A percentile compares a stretch with the other conserved stretches of the same genome.
phyloP scores from a whole-genome alignment of 2,797 vertebrate species.

The Lutjanus campechanus region DNA sequence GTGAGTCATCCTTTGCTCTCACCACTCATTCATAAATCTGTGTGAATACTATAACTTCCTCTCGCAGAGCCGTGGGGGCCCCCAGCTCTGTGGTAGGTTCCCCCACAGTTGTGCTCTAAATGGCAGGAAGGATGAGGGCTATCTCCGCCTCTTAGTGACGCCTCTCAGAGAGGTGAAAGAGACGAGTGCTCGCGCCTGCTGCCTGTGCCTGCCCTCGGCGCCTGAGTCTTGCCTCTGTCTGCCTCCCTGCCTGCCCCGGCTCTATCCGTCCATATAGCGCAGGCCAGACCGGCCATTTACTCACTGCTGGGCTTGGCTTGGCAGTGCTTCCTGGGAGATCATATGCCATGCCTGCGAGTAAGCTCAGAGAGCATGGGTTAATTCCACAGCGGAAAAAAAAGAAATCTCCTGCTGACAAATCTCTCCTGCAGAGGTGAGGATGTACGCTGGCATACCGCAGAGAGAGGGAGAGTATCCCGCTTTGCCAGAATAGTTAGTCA shows the following conservation, averaged over 20 bases:
- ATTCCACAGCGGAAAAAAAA: conserved; percentile 61
- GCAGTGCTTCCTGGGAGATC: conserved; percentile 71
- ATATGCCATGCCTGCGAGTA: conserved; percentile 74
- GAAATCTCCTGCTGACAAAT: conserved; percentile 75
- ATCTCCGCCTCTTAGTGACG: conserved; percentile 59
- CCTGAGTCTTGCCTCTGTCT: conserved; percentile 48
- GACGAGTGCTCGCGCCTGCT: conserved; percentile 37
- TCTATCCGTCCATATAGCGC: conserved; percentile 36
- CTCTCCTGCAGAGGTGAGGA: conserved; percentile 75
- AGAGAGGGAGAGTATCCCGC: conserved; percentile 48
- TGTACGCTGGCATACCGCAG: conserved; percentile 53
- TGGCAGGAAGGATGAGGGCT: conserved; percentile 74
- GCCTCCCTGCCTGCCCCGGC: conserved; percentile 24
- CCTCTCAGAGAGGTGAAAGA: conserved; percentile 61
- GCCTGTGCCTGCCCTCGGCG: conserved; percentile 46
- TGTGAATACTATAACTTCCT: conserved; percentile 83
- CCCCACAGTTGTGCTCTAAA: conserved; percentile 60
- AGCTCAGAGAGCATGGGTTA: conserved; percentile 73
- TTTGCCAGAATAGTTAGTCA: conserved; percentile 68
- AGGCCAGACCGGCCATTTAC: conserved; percentile 63
- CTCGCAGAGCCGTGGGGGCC: conserved; percentile 45
- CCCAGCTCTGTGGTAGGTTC: conserved; percentile 68
- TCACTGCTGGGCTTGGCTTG: conserved; percentile 58
- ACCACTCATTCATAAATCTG: conserved; percentile 85
- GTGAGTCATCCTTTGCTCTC: conserved; percentile 84